A percentile compares a stretch with the other conserved stretches of the same genome.
Conservation (phyloP, 2,113 vertebrate species). For the Colossoma macropomum region DNA sequence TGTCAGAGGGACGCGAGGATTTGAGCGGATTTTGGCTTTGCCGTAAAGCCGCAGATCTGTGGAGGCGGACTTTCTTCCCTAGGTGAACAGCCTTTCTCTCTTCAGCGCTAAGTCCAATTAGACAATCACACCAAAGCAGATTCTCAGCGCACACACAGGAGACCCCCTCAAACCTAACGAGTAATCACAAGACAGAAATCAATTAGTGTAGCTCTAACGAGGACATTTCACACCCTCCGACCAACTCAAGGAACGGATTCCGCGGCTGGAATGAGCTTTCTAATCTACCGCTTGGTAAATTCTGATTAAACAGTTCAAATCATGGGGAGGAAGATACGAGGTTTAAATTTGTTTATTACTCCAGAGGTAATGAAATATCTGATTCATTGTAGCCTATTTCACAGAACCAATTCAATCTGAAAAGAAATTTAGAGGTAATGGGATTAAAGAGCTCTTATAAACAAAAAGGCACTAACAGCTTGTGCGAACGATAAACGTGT, state of each 20-base stretch:
- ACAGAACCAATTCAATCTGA: not conserved
- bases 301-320: slow-evolving; percentile 15
- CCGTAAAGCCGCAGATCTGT: not conserved
- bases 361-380: not conserved
- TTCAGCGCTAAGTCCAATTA: slow-evolving; percentile 62
- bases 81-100: slow-evolving; percentile 54
- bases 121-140: slow-evolving; percentile 62
- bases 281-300: not conserved
- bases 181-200: slow-evolving; percentile 63
- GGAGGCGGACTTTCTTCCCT: not conserved
- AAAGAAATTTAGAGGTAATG: not conserved
- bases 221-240: slow-evolving; percentile 58
- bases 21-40: slow-evolving; percentile 1
- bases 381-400: not conserved
- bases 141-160: slow-evolving; percentile 48
- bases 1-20: slow-evolving; percentile 6
- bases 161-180: slow-evolving; percentile 63
- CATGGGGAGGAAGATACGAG: not conserved
- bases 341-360: slow-evolving; percentile 22
- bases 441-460: not conserved
- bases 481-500: no score
- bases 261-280: slow-evolving; percentile 3
- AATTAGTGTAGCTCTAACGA: slow-evolving; percentile 64
- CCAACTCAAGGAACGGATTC: slow-evolving; percentile 14
- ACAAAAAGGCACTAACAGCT: not conserved